Conservation (phyloP, 2,888 invertebrate genomes). For the Xestia ashworthii region DNA sequence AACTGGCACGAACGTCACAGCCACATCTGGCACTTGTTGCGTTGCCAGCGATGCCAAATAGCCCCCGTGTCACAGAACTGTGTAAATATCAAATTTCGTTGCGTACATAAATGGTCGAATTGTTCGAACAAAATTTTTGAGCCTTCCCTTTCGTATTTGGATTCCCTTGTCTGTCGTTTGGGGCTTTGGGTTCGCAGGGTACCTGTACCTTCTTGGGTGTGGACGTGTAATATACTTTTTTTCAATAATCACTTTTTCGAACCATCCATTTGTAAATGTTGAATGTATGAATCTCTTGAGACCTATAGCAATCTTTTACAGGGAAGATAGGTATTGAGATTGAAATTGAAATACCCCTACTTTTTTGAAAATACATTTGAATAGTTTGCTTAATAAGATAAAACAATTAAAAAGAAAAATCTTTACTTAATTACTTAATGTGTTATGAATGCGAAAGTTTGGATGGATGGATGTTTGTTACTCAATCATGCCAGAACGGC, state of each 20-base stretch:
- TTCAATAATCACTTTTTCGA: constrained; percentile 50
- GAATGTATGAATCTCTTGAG: constrained; percentile 37
- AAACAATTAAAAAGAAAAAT: neutral
- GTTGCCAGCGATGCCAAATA: constrained; percentile 69
- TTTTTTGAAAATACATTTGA: neutral
- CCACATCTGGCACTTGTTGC: constrained; percentile 76
- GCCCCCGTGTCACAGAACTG: constrained; percentile 36
- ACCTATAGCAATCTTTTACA: constrained; percentile 4
- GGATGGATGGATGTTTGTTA: neutral
- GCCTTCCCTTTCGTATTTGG: constrained; percentile 32
- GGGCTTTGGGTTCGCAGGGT: constrained; percentile 29
- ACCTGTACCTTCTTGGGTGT: constrained; percentile 22
- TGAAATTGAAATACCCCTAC: neutral
- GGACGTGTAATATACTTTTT: constrained; percentile 36
- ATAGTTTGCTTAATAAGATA: neutral
- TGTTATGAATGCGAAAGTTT: no score
- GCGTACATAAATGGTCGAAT: constrained; percentile 26
- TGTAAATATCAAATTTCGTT: constrained; percentile 62
- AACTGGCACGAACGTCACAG: constrained; percentile 69
- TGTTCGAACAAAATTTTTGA: constrained; percentile 27
- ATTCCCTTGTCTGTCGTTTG: constrained; percentile 49
- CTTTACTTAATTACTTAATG: no score
- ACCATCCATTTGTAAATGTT: constrained; percentile 41
- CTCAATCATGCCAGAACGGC: neutral
- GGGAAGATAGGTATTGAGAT: neutral